These are phyloP conservation scores for Macroglossus sobrinus DNA, from an alignment of 2,113 vertebrate species.

Conservation along the genomic window DNA sequence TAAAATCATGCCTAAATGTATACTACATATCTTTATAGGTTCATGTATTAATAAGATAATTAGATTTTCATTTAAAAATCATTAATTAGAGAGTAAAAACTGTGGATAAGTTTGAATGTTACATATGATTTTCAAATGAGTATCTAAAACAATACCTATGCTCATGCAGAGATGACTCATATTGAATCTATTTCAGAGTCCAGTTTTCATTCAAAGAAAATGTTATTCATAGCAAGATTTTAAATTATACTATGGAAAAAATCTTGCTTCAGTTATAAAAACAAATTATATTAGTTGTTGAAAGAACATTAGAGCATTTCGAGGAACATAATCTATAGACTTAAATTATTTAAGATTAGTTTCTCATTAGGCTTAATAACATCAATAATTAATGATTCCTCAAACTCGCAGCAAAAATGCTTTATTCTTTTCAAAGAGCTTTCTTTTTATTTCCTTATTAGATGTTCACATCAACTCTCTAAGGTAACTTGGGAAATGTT, in stretches of 20 bases:
- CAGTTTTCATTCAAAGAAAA: conserved; percentile 47
- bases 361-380: conserved; percentile 60
- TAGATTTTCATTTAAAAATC: conserved; percentile 6
- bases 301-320: conserved; percentile 23
- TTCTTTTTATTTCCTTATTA: conserved; percentile 30
- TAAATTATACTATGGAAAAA: conserved; percentile 36
- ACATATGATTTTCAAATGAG: conserved; percentile 5
- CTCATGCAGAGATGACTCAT: neutral
- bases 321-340: conserved; percentile 52
- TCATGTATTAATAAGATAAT: neutral
- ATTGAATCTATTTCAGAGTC: conserved; percentile 31
- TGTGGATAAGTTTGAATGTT: neutral
- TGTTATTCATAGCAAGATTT: conserved; percentile 40
- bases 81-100: neutral
- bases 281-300: conserved; percentile 31
- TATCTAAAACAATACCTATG: neutral
- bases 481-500: neutral
- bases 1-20: neutral
- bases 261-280: conserved; percentile 39
- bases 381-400: conserved; percentile 69
- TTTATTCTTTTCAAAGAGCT: conserved; percentile 56
- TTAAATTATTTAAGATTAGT: conserved; percentile 65
- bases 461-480: neutral
- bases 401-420: conserved; percentile 12
- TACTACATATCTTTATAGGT: neutral